Evolutionary conservation across 2,797 vertebrate species (phyloP), one percentile per base, ranked within the genome.

Genomic region (Synaphobranchus kaupii): DNA sequence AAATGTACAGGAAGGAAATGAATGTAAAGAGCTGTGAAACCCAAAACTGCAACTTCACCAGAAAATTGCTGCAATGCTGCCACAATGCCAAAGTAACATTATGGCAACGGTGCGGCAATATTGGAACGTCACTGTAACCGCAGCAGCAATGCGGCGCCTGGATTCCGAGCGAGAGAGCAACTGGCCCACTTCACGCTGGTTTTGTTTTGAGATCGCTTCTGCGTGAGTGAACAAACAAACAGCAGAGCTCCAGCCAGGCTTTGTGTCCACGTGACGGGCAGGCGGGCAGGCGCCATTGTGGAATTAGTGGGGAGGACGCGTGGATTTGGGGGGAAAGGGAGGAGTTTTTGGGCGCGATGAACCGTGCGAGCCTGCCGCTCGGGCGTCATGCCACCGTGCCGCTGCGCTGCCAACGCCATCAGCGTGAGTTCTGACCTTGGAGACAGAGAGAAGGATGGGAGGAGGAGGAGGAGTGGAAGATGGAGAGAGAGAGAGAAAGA

Each of bases 391-490:
- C 88, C 52, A 73, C 88, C 66, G 86, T 91, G 91, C 88, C 88
- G 84, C 93, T 92, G 93, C 94, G 91, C 28, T 88, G 91, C 90
- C 91, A 90, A 93, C 86, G 83, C 20, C 47, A n/a, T 39, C 54
- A 81, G 88, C 89, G 86, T 87, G 90, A 91, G 82, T 90, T 83
- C 86, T 93, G 94, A 96, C 96, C 95, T 96, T 97, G 95, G 92
- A 89, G 87, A 83, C 86, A 89, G 58, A 81, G 50, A 56, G 84
- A 89, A 91, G 89, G 90, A 88, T 90, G 83, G 84, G 60, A 71
- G 87, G 85, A 89, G 84, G 63, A 71, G 89, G 48, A 44, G 22
- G 66, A 39, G 50, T 39, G 34, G 8, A 83, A 54, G 48, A 83
- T 85, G 86, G 88, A 71, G 85, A 71, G 85, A 84, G 83, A 86